A percentile compares a stretch with the other conserved stretches of the same genome.
phyloP scores from a whole-genome alignment of 2,797 vertebrate species.

The Diplodus sargus region DNA sequence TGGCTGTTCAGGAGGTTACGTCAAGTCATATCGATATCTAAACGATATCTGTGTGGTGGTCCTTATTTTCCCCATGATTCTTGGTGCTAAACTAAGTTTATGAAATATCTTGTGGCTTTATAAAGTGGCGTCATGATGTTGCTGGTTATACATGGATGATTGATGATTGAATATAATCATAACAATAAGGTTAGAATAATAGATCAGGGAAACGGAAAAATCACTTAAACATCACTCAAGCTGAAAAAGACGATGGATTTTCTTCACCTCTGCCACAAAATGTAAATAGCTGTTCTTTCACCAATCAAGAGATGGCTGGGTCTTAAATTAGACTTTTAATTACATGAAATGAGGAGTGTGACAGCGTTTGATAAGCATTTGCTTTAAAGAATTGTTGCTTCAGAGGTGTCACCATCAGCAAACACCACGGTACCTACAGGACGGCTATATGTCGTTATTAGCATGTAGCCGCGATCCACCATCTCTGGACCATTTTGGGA shows the following conservation, averaged over 20 bases:
- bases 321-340: constrained; percentile 40
- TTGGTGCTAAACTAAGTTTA: neutral
- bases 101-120: neutral
- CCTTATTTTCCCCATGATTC: neutral
- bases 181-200: neutral
- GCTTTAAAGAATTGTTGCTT: neutral
- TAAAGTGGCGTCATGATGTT: neutral
- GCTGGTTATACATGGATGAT: neutral
- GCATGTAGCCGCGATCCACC: constrained; percentile 51
- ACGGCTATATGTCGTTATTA: constrained; percentile 33
- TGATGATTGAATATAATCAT: neutral
- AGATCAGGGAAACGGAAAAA: neutral
- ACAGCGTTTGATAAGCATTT: too few species aligned
- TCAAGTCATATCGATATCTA: neutral
- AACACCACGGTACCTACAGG: constrained; percentile 14
- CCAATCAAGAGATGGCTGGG: neutral
- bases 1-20: neutral
- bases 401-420: constrained; percentile 7
- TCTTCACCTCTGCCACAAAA: constrained; percentile 7
- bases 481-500: constrained; percentile 48
- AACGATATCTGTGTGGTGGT: neutral
- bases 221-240: neutral
- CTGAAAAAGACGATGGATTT: neutral
- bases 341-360: constrained; percentile 10
- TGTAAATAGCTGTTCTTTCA: neutral